phyloP scores from a whole-genome alignment of 2,797 vertebrate species.

The Cyclopterus lumpus region DNA sequence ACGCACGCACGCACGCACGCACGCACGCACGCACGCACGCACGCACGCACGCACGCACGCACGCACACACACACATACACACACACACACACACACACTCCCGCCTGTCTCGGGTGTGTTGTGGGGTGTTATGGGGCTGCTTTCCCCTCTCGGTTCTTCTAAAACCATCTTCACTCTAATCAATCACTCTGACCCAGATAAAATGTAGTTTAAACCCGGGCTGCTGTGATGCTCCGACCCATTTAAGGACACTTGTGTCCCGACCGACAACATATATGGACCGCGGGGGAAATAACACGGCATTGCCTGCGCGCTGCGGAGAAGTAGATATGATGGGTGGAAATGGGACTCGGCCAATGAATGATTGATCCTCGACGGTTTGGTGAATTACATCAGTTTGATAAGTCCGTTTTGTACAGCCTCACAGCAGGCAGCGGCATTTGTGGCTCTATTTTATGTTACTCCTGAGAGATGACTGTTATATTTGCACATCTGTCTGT shows the following conservation, averaged over 20 bases:
- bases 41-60: too few relatives aligned
- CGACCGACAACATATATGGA: conserved; percentile 26
- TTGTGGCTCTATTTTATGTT: background rate
- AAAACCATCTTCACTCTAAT: conserved; percentile 55
- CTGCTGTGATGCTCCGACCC: conserved; percentile 69
- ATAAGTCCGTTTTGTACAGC: background rate
- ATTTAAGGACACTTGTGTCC: conserved; percentile 57
- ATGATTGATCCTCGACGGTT: background rate
- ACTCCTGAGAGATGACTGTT: background rate
- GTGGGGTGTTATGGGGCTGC: conserved; percentile 14
- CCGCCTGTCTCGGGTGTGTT: conserved; percentile 13
- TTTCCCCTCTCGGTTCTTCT: conserved; percentile 39
- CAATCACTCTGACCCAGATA: conserved; percentile 75
- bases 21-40: background rate
- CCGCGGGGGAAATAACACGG: conserved; percentile 13
- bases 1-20: too few relatives aligned
- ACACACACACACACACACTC: too few relatives aligned
- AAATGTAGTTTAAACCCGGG: conserved; percentile 50
- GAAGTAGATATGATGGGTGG: background rate
- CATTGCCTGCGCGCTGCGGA: conserved; percentile 19
- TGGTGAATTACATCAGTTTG: conserved; percentile 11
- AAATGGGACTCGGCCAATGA: background rate
- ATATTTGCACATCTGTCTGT: background rate
- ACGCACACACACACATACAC: too few relatives aligned
- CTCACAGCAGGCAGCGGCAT: background rate